Conservation (phyloP, 2,113 vertebrate species). For the Leucopsar rothschildi region DNA sequence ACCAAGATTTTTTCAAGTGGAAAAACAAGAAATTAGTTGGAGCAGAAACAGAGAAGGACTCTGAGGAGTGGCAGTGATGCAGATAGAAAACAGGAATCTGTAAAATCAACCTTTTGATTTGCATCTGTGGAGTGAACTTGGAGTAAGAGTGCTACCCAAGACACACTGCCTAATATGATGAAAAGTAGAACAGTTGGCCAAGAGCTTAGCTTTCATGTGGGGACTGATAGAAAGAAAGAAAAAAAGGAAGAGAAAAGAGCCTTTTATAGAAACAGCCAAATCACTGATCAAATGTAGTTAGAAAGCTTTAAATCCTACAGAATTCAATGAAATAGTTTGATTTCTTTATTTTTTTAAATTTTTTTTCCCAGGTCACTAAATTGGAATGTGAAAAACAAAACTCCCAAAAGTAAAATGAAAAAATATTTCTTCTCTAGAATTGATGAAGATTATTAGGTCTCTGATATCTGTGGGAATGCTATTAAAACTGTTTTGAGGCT, state of each 20-base stretch:
- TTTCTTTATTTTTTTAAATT: background rate
- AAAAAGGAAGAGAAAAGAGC: accelerated
- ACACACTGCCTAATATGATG: background rate
- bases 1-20: background rate
- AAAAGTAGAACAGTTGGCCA: background rate
- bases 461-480: background rate
- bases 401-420: background rate
- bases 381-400: background rate
- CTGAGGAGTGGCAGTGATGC: background rate
- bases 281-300: background rate
- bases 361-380: background rate
- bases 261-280: background rate
- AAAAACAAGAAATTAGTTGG: background rate
- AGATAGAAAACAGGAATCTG: background rate
- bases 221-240: background rate
- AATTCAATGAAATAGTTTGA: background rate
- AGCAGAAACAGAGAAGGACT: background rate
- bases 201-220: background rate
- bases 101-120: background rate
- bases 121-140: background rate
- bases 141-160: background rate
- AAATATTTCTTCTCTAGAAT: background rate
- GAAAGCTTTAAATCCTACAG: background rate
- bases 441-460: background rate
- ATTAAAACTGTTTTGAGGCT: background rate